Evolutionary conservation across 2,113 vertebrate genomes (phyloP).

Genomic region (Ondatra zibethicus): DNA sequence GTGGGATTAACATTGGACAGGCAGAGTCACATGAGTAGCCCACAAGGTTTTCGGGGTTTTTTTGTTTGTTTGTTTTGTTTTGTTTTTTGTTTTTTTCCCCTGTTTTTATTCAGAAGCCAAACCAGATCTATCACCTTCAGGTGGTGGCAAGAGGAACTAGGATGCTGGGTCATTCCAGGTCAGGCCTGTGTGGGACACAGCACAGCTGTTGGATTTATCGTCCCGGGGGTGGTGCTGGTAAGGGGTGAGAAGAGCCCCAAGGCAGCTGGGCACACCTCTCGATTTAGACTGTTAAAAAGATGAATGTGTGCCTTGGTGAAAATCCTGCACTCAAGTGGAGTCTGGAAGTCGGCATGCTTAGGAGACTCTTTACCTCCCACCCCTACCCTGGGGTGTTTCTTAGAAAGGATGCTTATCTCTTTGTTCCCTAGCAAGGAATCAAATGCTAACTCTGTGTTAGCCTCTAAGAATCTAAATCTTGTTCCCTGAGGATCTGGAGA

Average conservation of each 20-base stretch:
- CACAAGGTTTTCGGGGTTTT: not conserved
- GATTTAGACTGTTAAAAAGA: not conserved
- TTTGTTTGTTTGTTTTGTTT: too few relatives aligned
- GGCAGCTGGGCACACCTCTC: not conserved
- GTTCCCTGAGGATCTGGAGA: not conserved
- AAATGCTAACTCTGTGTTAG: not conserved
- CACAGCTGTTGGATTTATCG: not conserved
- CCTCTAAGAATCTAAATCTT: conserved; percentile 56
- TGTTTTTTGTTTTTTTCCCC: too few relatives aligned
- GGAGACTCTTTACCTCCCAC: not conserved
- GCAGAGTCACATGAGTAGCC: not conserved
- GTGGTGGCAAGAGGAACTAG: not conserved
- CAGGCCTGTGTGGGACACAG: not conserved
- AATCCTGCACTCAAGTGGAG: not conserved
- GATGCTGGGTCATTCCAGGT: not conserved
- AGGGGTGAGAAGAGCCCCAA: not conserved
- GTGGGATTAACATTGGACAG: not conserved
- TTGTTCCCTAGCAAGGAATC: conserved; percentile 35
- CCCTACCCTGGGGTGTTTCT: not conserved
- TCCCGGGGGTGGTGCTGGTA: not conserved
- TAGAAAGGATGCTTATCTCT: not conserved
- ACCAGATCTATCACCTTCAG: not conserved
- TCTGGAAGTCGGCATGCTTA: not conserved
- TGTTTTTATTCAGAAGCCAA: not conserved
- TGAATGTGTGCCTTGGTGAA: not conserved